phyloP scores from a whole-genome alignment of 1,140 invertebrate genomes.

The Macrotrachela quadricornifera region DNA sequence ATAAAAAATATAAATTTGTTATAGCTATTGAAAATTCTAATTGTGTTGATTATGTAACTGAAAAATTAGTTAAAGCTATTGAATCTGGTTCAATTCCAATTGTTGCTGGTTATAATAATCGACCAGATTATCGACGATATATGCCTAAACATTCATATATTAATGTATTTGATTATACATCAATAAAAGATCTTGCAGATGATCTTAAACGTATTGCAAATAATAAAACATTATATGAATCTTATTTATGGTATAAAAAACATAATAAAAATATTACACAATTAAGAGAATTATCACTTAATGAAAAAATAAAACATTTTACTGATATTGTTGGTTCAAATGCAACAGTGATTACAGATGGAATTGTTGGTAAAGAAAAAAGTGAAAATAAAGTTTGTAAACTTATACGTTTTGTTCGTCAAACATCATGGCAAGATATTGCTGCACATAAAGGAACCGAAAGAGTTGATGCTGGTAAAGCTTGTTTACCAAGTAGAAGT shows the following conservation, averaged over 20 bases:
- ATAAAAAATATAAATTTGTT: conserved; percentile 7
- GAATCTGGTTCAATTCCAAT: conserved; percentile 2
- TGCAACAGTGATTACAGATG: not conserved
- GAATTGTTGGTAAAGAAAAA: conserved; percentile 1
- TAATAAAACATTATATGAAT: not conserved
- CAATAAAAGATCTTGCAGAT: not conserved
- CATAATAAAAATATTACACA: not conserved
- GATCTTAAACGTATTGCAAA: not conserved
- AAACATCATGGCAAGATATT: not conserved
- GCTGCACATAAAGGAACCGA: not conserved
- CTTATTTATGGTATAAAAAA: not conserved
- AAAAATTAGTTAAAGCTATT: conserved; percentile 5
- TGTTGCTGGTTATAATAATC: not conserved
- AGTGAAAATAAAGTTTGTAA: conserved; percentile 7
- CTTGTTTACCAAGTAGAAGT: too few relatives aligned
- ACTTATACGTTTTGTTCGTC: not conserved
- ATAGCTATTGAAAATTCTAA: conserved; percentile 9
- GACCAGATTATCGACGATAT: not conserved
- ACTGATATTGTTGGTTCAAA: too few relatives aligned
- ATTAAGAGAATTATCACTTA: not conserved
- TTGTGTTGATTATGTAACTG: conserved; percentile 7
- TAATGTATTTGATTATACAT: not conserved
- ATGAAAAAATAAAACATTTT: not conserved
- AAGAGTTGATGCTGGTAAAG: too few relatives aligned
- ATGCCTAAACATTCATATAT: not conserved